These are phyloP conservation scores for Enteromius unitaeniatus DNA, from an alignment of 2,797 vertebrate genomes.

Conservation along the genomic window DNA sequence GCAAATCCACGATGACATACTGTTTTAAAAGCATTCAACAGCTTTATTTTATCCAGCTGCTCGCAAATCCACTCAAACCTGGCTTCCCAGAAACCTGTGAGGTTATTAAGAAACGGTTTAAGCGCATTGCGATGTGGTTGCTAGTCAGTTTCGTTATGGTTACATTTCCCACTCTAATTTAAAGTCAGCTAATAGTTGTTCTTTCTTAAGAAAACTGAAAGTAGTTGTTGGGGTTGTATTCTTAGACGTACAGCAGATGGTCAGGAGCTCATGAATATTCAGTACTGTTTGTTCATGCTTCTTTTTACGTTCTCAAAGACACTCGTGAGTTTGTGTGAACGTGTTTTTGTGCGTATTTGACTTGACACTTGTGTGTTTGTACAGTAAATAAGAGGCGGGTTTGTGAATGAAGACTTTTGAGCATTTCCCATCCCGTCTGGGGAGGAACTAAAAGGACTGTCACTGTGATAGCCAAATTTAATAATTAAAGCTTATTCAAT, in stretches of 20 bases:
- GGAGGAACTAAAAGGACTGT: background rate
- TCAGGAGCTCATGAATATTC: slow-evolving; percentile 49
- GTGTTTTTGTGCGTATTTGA: slow-evolving; percentile 23
- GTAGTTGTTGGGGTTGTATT: slow-evolving; percentile 9
- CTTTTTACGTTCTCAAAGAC: slow-evolving; percentile 8
- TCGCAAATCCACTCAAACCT: background rate
- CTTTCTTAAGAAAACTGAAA: background rate
- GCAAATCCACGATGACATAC: background rate
- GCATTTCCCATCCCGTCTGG: background rate
- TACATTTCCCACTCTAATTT: background rate
- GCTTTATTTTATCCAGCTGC: slow-evolving; percentile 19
- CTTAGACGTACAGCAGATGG: slow-evolving; percentile 41
- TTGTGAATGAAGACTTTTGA: slow-evolving; percentile 7
- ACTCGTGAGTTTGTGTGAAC: slow-evolving; percentile 13
- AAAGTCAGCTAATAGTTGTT: background rate
- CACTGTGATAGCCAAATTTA: background rate
- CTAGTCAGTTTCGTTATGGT: background rate
- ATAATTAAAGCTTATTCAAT: background rate
- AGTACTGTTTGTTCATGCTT: slow-evolving; percentile 10
- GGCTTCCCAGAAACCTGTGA: background rate
- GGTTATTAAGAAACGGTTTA: background rate
- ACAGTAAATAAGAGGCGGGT: slow-evolving; percentile 4
- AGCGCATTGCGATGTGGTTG: background rate
- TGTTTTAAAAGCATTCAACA: slow-evolving; percentile 7
- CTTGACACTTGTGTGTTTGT: slow-evolving; percentile 3